phyloP scores from a whole-genome alignment of 2,113 vertebrate genomes.

The Petrocephalus microphthalmus region DNA sequence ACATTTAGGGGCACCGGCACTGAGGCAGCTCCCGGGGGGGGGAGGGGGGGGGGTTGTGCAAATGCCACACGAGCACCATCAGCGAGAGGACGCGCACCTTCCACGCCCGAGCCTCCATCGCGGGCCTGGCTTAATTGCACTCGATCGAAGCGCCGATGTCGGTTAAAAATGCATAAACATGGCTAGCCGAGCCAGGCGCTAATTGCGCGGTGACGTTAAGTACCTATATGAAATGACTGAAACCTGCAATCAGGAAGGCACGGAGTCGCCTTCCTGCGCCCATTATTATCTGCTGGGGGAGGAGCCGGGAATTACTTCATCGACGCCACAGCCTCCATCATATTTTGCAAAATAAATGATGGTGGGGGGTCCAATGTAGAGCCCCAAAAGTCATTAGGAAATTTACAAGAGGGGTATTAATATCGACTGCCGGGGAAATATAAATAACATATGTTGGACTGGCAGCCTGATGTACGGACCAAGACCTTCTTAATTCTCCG shows the following conservation, averaged over 20 bases:
- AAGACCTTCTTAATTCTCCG: background rate
- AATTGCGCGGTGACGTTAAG: background rate
- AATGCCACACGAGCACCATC: background rate
- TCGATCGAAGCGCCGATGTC: background rate
- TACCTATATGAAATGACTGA: background rate
- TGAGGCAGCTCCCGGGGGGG: background rate
- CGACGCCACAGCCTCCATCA: background rate
- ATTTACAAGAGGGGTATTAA: background rate
- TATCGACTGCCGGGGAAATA: background rate
- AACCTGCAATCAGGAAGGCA: background rate
- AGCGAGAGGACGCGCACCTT: background rate
- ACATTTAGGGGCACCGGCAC: constrained; percentile 4
- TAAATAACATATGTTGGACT: background rate
- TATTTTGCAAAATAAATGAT: background rate
- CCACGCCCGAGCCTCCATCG: background rate
- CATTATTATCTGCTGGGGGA: background rate
- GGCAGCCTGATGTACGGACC: background rate
- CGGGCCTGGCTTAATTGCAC: background rate
- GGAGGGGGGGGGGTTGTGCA: background rate
- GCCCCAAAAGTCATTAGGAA: background rate
- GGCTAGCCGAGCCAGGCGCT: background rate
- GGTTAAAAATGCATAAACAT: background rate
- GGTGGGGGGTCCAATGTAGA: background rate
- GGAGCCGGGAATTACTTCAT: background rate
- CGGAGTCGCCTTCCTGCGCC: background rate